Evolutionary conservation across 30 jellyfish, hydroid and myxozoan species (phyloP), one percentile per base, ranked within the genome.

Genomic region (Hydractinia echinata): DNA sequence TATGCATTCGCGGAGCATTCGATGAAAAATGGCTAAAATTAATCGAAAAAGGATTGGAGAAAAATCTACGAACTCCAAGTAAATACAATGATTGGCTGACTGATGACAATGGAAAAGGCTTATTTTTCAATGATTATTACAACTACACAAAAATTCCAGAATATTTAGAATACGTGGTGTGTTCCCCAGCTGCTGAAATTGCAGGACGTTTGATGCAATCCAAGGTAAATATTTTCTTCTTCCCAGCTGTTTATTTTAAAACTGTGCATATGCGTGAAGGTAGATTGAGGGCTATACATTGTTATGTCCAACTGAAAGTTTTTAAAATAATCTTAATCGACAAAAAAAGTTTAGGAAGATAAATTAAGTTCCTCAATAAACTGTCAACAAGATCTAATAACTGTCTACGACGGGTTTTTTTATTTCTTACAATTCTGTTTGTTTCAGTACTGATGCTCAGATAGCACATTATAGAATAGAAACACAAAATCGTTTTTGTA

Each of bases 51-150:
- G 96, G 96, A 15, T 83, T 89, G 19, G 70, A 70, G 66, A 79
- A 78, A 62, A 77, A 67, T 60, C 52, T 89, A 66, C 61, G 70
- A 54, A 39, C 69, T 11, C 96, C 96, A 49, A 83, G 94, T 66
- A 62, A 55, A 53, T 73, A 55, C 39, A 70, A 85, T 52, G 96
- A 89, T 50, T 83, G 82, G 84, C 83, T 89, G 13, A 66, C 18
- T 53, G 90, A 79, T 15, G 51, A 71, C 10, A 86, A 79, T 60
- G 89, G 90, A 55, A 70, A 79, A 7, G 89, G 85, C 30, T 74
- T 89, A 8, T 89, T 76, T 68, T 89, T 89, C 85, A 89, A 89
- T 79, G 96, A 89, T 79, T 89, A 89, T 66, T 64, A 67, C 83
- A 89, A 89, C 73, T 89, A 87, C 88, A 58, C 49, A 6, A 84